phyloP scores from a whole-genome alignment of 2,797 vertebrate genomes.

The Acanthurus leucopareius region DNA sequence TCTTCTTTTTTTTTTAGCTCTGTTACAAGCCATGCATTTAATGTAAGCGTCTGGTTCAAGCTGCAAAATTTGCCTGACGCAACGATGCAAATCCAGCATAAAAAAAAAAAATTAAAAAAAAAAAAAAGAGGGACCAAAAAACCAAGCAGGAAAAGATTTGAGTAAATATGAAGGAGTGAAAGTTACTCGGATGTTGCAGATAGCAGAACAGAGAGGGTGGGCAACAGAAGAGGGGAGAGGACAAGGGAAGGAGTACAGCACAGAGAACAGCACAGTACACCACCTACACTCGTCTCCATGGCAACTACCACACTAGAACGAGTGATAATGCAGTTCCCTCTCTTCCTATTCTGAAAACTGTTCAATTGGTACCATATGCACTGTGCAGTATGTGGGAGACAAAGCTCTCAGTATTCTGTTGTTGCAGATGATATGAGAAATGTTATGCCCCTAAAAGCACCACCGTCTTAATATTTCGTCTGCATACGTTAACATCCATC shows the following conservation, averaged over 20 bases:
- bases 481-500: slow-evolving; percentile 22
- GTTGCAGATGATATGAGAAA: slow-evolving; percentile 45
- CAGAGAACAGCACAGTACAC: slow-evolving; percentile 80
- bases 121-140: neutral
- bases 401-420: slow-evolving; percentile 59
- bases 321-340: slow-evolving; percentile 80
- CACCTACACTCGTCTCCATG: slow-evolving; percentile 86
- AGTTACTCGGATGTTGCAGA: slow-evolving; percentile 76
- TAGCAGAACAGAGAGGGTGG: slow-evolving; percentile 71
- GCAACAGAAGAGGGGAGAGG: slow-evolving; percentile 77
- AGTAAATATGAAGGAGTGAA: slow-evolving; percentile 64
- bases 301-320: slow-evolving; percentile 84
- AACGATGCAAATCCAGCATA: neutral
- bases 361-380: slow-evolving; percentile 75
- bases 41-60: neutral
- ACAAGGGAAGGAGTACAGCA: slow-evolving; percentile 77
- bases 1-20: neutral
- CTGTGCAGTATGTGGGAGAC: slow-evolving; percentile 76
- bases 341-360: slow-evolving; percentile 78
- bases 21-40: neutral
- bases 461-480: slow-evolving; percentile 17
- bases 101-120: too few relatives aligned
- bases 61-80: neutral
- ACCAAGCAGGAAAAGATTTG: neutral
- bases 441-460: slow-evolving; percentile 1